phyloP scores from a whole-genome alignment of 2,888 invertebrate genomes.

The Seira sanloemensis region DNA sequence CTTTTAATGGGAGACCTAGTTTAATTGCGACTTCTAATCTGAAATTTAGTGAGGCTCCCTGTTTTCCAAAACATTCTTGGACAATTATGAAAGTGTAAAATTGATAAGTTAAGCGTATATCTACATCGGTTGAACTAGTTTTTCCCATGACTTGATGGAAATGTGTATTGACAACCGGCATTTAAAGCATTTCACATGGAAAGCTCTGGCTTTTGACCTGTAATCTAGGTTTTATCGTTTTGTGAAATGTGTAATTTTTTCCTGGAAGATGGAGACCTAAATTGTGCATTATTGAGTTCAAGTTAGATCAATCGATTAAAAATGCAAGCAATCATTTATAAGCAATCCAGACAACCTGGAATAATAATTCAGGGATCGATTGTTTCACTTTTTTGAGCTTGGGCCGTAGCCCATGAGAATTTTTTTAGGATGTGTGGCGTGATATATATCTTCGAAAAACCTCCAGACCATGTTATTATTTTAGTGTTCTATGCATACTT shows the following conservation, averaged over 20 bases:
- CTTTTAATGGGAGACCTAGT: constrained; percentile 29
- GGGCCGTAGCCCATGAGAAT: constrained; percentile 12
- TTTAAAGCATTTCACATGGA: constrained; percentile 12
- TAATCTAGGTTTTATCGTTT: constrained; percentile 31
- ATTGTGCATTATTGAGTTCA: too few relatives aligned
- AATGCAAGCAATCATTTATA: too few relatives aligned
- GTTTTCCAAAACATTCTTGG: constrained; percentile 36
- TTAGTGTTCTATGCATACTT: neutral
- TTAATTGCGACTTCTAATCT: constrained; percentile 45
- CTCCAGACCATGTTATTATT: constrained; percentile 4
- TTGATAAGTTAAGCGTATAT: too few relatives aligned
- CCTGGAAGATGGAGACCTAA: neutral
- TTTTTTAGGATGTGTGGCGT: neutral
- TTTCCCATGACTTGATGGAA: constrained; percentile 21
- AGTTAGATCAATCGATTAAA: too few relatives aligned
- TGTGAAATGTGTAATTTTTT: constrained; percentile 39
- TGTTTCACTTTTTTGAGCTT: neutral
- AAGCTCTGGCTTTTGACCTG: neutral
- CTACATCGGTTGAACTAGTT: too few relatives aligned
- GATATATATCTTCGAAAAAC: constrained; percentile 25
- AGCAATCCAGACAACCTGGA: constrained; percentile 15
- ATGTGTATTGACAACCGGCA: constrained; percentile 12
- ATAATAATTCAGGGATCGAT: constrained; percentile 24
- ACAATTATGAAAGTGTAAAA: neutral
- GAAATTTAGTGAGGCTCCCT: constrained; percentile 20